A percentile compares a stretch with the other conserved stretches of the same genome.
Evolutionary conservation across 2,888 invertebrate genomes (phyloP).

Genomic region (Sipha maydis): DNA sequence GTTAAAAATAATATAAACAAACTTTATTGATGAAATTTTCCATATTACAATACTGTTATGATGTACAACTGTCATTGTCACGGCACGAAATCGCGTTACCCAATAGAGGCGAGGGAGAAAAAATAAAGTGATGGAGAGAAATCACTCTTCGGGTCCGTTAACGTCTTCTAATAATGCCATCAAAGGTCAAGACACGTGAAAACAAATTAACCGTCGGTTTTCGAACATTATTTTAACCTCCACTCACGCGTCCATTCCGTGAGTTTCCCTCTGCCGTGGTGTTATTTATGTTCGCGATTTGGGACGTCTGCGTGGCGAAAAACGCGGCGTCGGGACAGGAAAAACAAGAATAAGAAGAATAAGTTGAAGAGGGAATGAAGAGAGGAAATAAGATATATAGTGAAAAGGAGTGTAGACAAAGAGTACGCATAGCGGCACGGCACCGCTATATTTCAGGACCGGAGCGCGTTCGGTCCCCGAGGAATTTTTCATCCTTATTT

Average conservation of each 20-base stretch:
- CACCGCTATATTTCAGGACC: constrained; percentile 39
- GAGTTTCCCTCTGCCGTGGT: not conserved
- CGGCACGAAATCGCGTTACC: too few relatives aligned
- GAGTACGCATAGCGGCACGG: not conserved
- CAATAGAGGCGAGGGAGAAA: not conserved
- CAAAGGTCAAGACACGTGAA: constrained; percentile 39
- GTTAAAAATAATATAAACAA: too few relatives aligned
- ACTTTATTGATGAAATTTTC: too few relatives aligned
- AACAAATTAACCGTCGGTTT: constrained; percentile 53
- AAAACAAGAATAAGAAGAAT: too few relatives aligned
- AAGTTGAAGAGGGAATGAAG: not conserved
- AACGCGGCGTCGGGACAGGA: not conserved
- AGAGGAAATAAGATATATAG: not conserved
- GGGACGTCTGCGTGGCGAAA: constrained; percentile 25
- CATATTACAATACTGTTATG: too few relatives aligned
- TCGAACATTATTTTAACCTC: constrained; percentile 39
- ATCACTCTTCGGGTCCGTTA: not conserved
- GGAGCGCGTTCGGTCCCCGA: constrained; percentile 18
- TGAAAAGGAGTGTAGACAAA: not conserved
- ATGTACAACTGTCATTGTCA: too few relatives aligned
- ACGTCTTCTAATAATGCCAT: constrained; percentile 40
- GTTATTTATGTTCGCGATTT: constrained; percentile 58
- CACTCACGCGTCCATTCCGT: not conserved
- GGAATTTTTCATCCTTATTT: constrained; percentile 58
- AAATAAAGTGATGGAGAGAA: constrained; percentile 4